Evolutionary conservation across 92 coral and sea anemone species (phyloP), one percentile per base, ranked within the genome.

Genomic region (Scolanthus callimorphus): DNA sequence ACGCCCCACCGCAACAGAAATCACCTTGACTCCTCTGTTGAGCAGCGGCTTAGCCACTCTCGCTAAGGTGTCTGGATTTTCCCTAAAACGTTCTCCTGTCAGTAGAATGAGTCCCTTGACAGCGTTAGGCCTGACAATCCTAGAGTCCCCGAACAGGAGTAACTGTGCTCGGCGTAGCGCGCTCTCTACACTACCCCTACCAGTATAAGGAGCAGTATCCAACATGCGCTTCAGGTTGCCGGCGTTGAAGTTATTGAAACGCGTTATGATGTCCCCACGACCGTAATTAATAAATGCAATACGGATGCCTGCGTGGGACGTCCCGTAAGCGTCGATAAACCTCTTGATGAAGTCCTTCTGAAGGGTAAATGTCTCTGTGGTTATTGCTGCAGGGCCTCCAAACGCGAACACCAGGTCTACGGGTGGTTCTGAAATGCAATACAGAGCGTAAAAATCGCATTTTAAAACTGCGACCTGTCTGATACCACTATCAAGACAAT

Each of bases 331-430:
- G 49, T 94, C 94, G 37, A 94, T 54, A 62, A 94, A 88, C 12
- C 79, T 65, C 51, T 94, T 78, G 76, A 94, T 81, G 56, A 89
- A 88, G 57, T 71, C 85, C 49, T 84, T 94, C 58, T 94, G 94
- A 19, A 69, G 87, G 59, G 69, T 77, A 77, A 88, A 88, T 12
- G 89, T 84, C 22, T 70, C 80, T 48, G 31, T 60, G 20, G 79
- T 55, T 62, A 84, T 73, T 21, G 45, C 64, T 26, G 82, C 90
- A 9, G 96, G 73, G 3, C 96, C 96, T 25, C 95, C 96, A 69
- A 94, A 65, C 1, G 96, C 89, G 25, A 84, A 88, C 31, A 88
- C 85, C 20, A 94, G 70, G 24, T 94, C 99, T 21, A 88, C 62
- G 37, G 86, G 90, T 59, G 82, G 78, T 34, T 88, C 96, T 88